Evolutionary conservation across 1,140 invertebrate genomes (phyloP).

Genomic region (Brachionus asplanchnoidis): DNA sequence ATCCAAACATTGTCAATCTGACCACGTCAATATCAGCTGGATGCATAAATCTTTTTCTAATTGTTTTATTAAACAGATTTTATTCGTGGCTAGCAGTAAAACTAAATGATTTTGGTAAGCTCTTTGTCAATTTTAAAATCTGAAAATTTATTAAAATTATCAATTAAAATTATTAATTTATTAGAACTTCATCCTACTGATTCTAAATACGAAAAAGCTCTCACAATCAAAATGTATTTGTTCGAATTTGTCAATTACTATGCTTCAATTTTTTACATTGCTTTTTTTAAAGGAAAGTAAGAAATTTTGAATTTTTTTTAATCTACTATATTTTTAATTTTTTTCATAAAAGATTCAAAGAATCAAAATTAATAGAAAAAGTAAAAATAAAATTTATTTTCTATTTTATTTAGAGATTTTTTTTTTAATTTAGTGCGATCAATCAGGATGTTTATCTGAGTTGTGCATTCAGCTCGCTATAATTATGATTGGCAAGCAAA

Average conservation of each 20-base stretch:
- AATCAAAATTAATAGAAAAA: constrained; percentile 8
- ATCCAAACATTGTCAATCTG: constrained; percentile 62
- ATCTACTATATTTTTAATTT: background rate
- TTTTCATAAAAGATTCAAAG: background rate
- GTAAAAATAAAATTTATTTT: background rate
- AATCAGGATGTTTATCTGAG: constrained; percentile 74
- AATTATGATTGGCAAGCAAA: constrained; percentile 80
- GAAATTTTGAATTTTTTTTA: background rate
- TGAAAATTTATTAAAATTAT: background rate
- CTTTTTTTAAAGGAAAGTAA: constrained; percentile 85
- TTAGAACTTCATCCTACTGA: constrained; percentile 83
- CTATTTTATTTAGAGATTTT: background rate
- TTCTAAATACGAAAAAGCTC: constrained; percentile 91
- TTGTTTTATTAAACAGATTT: constrained; percentile 13
- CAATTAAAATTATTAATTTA: background rate
- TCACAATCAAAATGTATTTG: constrained; percentile 93
- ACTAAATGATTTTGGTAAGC: constrained; percentile 43
- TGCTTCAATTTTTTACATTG: constrained; percentile 95
- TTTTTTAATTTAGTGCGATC: constrained; percentile 63
- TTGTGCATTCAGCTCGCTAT: constrained; percentile 74
- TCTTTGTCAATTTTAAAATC: background rate
- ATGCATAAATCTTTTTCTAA: constrained; percentile 39
- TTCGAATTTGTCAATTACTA: constrained; percentile 98
- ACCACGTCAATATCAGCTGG: constrained; percentile 62
- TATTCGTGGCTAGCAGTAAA: constrained; percentile 25